Percentiles rank a stretch among this genome's conserved stretches.
Conservation (phyloP, 1,140 invertebrate species). For the Drosophila tani region DNA sequence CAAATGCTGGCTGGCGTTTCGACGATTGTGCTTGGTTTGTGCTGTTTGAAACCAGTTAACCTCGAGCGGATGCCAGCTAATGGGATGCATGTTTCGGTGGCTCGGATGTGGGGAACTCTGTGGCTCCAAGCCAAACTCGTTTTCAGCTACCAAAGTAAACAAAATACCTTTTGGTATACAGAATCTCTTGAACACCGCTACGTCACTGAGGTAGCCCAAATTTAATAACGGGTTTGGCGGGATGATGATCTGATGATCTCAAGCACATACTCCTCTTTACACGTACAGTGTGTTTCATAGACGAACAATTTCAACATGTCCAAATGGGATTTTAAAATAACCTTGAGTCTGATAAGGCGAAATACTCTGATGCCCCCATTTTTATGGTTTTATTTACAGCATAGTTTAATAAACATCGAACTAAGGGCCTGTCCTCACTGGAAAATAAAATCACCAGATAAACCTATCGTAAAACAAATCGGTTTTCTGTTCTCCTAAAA, state of each 20-base stretch:
- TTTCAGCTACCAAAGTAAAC: constrained; percentile 52
- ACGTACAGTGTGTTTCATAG: constrained; percentile 5
- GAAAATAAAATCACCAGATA: too few relatives aligned
- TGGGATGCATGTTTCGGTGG: constrained; percentile 24
- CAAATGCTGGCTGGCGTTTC: constrained; percentile 20
- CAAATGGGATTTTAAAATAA: too few relatives aligned
- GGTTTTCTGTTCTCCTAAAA: too few relatives aligned
- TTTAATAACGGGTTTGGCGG: constrained; percentile 67
- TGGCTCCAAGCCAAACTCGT: constrained; percentile 50
- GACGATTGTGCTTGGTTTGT: constrained; percentile 20
- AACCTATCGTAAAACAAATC: too few relatives aligned
- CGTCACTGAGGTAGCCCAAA: constrained; percentile 47
- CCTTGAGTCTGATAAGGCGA: too few relatives aligned
- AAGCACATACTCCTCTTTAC: constrained; percentile 8
- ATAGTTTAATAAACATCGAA: too few relatives aligned
- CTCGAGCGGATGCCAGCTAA: constrained; percentile 26
- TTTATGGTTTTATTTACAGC: too few relatives aligned
- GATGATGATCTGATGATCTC: constrained; percentile 50
- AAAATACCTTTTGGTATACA: constrained; percentile 26
- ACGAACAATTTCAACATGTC: not conserved
- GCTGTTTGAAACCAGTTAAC: constrained; percentile 61
- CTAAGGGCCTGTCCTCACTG: too few relatives aligned
- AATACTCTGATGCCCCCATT: too few relatives aligned
- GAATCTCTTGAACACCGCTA: constrained; percentile 24
- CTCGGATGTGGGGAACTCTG: constrained; percentile 22